phyloP scores from a whole-genome alignment of 1,140 invertebrate species.

The Calephelis nemesis region DNA sequence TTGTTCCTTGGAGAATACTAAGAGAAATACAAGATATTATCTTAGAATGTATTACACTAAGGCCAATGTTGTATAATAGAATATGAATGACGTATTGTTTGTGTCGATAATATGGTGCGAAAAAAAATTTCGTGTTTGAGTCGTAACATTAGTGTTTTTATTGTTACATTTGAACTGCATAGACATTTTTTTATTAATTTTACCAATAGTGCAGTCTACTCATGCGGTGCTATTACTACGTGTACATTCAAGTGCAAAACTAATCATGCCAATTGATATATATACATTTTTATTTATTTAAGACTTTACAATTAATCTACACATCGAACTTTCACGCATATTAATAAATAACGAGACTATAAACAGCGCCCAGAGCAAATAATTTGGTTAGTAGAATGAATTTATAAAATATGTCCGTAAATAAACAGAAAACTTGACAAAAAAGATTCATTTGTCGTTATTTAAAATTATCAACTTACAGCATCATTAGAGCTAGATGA shows the following conservation, averaged over 20 bases:
- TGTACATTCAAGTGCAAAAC: slow-evolving; percentile 29
- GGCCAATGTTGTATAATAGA: neutral
- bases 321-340: no score
- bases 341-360: no score
- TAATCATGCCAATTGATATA: slow-evolving; percentile 31
- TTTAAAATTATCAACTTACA: neutral
- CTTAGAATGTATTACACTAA: no score
- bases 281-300: slow-evolving; percentile 1
- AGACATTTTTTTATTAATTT: slow-evolving; percentile 18
- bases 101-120: neutral
- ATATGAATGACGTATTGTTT: neutral
- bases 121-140: slow-evolving; percentile 38
- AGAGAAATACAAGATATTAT: no score
- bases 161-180: slow-evolving; percentile 8
- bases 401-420: no score
- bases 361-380: no score
- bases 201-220: slow-evolving; percentile 23
- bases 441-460: no score
- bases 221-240: slow-evolving; percentile 40
- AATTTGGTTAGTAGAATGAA: no score
- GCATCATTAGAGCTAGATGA: neutral
- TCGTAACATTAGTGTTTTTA: slow-evolving; percentile 20
- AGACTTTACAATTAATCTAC: no score
- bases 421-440: no score
- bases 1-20: neutral